Evolutionary conservation across 2,888 invertebrate species (phyloP), one percentile per base, ranked within the genome.

Genomic region (Flabesymbios commensalis): DNA sequence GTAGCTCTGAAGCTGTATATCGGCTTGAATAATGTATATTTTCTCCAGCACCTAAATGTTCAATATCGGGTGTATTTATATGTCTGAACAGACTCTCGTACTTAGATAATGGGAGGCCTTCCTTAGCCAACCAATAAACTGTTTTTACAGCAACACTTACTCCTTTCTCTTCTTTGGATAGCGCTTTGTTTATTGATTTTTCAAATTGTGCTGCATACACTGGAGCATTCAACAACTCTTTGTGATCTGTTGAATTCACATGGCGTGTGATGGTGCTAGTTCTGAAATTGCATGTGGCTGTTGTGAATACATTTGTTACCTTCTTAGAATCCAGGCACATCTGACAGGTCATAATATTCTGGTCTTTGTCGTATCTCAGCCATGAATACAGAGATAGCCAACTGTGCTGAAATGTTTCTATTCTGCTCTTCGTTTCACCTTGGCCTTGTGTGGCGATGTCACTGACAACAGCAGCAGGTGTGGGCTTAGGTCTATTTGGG

Each of bases 61-160:
- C 53, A 14, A 49, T 10, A 19, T 53, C 39, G 10, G 39, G 39
- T 26, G 22, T 14, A 10, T 33, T 22, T 5, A 53, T 19, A 5
- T 19, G 24, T 7, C 36, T 39, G 17, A 53, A 7, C 5, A 53
- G n/a, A 39, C 53, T 53, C 19, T 53, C 53, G 28, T 53, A 53
- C 39, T 53, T 53, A 39, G 53, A 39, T 14, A 53, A 24, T n/a
- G 53, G 22, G 7, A 53, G 32, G 24, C 39, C 53, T 36, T 53
- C 53, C n/a, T 36, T 32, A 5, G 53, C 53, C 39, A 53, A 19
- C 39, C 53, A 53, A 22, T 53, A 53, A 10, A 53, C 53, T 7
- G 39, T 39, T 53, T 53, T 53, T 5, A 24, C 19, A 36, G 36
- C 53, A 39, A 53, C 39, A 36, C 19, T 39, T 5, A 53, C 24